Evolutionary conservation across 35 echinoderm and acorn worm genomes (phyloP), one percentile per base, ranked within the genome.

Genomic region (Strongylocentrotus purpuratus): DNA sequence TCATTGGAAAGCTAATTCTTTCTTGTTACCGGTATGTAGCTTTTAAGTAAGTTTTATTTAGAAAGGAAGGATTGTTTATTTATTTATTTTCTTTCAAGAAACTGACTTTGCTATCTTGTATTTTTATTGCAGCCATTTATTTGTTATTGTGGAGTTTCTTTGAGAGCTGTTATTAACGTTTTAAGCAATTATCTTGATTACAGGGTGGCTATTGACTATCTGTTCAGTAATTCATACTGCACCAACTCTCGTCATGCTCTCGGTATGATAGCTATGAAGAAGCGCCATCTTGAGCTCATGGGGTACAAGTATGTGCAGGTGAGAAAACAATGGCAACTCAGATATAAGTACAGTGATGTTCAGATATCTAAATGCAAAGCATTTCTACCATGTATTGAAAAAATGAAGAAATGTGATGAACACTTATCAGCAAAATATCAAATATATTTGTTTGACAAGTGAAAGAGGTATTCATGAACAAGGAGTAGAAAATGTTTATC

Each of bases 131-230:
- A 41, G 35, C 35, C 35, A 41, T 41, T 41, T 41, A 41, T 41
- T 41, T 41, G 35, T 41, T 41, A 41, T 41, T 41, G 35, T 41
- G 35, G 35, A 41, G 35, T 41, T 41, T 41, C 35, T 41, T 41
- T 41, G 35, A 41, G 35, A 41, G 35, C 35, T 41, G 35, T 41
- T 41, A 59, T 55, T 55, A 13, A 55, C 78, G 31, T 13, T 71
- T 41, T 31, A 94, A 41, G 11, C 32, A 70, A 70, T 22, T 94
- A 22, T 95, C 22, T 94, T 92, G 6, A 93, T 92, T 96, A 59
- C 94, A 98, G 97, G 96, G 94, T 98, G 7, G 97, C 97, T 22
- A 96, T 98, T 52, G 97, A 98, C 95, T 98, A 95, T 86, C 61
- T 96, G 96, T 92, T 87, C 41, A 94, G 92, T 60, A 92, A 86